These are phyloP conservation scores for Mizuhopecten yessoensis DNA, from an alignment of 1,140 invertebrate species.

Conservation along the genomic window DNA sequence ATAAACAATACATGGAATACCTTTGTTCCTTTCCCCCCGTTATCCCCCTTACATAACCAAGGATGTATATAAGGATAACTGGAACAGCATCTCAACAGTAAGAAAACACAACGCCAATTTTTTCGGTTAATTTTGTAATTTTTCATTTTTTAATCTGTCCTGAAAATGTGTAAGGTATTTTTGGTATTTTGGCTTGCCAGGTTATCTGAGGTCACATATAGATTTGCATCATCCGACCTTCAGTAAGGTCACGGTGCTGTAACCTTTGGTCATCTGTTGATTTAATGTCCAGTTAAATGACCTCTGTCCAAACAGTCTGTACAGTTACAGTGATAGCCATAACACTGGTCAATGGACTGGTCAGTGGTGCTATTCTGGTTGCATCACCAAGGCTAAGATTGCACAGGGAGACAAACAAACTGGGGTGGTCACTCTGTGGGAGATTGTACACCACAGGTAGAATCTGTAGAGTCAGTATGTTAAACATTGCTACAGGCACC, in stretches of 20 bases:
- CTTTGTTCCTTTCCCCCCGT: too few relatives aligned
- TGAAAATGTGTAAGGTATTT: too few relatives aligned
- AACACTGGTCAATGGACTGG: not conserved
- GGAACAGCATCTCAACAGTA: too few relatives aligned
- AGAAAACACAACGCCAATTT: too few relatives aligned
- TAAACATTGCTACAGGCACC: too few relatives aligned
- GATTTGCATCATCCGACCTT: conserved; percentile 12
- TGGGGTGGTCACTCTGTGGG: not conserved
- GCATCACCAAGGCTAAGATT: conserved; percentile 3
- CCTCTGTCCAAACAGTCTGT: conserved; percentile 14
- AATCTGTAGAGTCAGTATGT: not conserved
- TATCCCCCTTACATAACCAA: too few relatives aligned
- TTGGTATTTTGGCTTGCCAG: too few relatives aligned
- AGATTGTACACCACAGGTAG: not conserved
- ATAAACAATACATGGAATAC: too few relatives aligned
- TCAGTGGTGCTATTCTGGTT: not conserved
- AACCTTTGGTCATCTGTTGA: not conserved
- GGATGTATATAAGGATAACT: too few relatives aligned
- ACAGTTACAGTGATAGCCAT: not conserved
- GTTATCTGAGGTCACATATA: not conserved
- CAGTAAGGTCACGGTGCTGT: not conserved
- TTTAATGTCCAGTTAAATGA: conserved; percentile 35
- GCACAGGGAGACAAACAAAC: conserved; percentile 4
- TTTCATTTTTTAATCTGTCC: too few relatives aligned
- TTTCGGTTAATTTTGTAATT: too few relatives aligned